Conservation (phyloP, 92 coral and sea anemone genomes). For the Zoanthus sansibaricus region DNA sequence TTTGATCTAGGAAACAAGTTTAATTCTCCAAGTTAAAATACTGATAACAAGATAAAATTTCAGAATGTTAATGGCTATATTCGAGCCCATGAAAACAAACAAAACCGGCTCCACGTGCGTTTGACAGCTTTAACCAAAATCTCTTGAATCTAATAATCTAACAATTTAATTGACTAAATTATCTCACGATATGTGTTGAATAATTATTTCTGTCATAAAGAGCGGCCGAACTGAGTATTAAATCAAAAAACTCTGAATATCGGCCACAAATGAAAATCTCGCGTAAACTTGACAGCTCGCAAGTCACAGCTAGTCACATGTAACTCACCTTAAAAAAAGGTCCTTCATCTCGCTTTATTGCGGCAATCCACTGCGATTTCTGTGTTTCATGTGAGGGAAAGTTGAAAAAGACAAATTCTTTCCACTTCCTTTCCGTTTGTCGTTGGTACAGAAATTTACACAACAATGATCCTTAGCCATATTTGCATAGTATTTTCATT, state of each 20-base stretch:
- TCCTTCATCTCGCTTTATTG: no score
- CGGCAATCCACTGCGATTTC: no score
- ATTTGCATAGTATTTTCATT: no score
- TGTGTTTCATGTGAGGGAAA: no score
- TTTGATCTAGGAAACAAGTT: background rate
- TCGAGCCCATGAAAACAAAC: conserved; percentile 42
- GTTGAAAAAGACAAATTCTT: no score
- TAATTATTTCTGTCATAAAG: conserved; percentile 29
- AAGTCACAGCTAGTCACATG: conserved; percentile 15
- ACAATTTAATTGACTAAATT: conserved; percentile 46
- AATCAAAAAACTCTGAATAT: conserved; percentile 39
- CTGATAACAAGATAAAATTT: background rate
- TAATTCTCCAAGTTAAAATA: conserved; percentile 1
- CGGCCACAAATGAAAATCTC: conserved; percentile 15
- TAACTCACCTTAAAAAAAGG: background rate
- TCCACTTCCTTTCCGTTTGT: no score
- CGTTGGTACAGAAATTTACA: no score
- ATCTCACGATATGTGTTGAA: conserved; percentile 38
- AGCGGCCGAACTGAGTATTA: conserved; percentile 41
- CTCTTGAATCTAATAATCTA: conserved; percentile 18
- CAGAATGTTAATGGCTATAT: background rate
- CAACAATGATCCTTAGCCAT: no score
- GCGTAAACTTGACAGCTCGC: conserved; percentile 53
- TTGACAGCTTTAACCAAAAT: conserved; percentile 45
- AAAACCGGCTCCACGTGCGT: conserved; percentile 54